A percentile compares a stretch with the other conserved stretches of the same genome.
These are phyloP conservation scores for Germaria angustata DNA, from an alignment of 2,888 invertebrate species.

Conservation along the genomic window DNA sequence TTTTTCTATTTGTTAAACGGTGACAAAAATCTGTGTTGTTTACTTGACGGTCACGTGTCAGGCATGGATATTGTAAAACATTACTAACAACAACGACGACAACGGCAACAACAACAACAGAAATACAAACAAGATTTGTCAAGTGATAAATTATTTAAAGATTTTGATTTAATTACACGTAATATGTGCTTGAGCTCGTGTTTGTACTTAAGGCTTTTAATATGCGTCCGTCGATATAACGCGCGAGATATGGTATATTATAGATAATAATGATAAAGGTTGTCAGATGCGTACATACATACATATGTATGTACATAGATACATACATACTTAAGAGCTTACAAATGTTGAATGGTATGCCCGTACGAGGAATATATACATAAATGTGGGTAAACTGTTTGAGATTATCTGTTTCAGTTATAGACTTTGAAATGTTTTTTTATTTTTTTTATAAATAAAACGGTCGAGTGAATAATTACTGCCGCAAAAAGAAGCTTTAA, in stretches of 20 bases:
- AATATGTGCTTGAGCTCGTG: slow-evolving; percentile 35
- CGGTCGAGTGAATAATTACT: too few species aligned
- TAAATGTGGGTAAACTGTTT: too few species aligned
- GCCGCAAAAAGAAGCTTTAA: too few species aligned
- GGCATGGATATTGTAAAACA: slow-evolving; percentile 46
- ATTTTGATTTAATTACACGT: slow-evolving; percentile 61
- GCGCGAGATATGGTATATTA: neutral
- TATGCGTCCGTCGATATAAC: neutral
- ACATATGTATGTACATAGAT: too few species aligned
- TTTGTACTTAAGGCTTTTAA: slow-evolving; percentile 23
- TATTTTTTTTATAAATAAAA: too few species aligned
- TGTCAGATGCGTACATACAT: neutral
- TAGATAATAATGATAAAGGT: slow-evolving; percentile 24
- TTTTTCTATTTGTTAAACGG: slow-evolving; percentile 48
- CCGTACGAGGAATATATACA: too few species aligned
- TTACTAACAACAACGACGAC: slow-evolving; percentile 27
- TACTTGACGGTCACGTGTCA: slow-evolving; percentile 65
- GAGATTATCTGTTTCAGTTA: too few species aligned
- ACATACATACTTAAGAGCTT: neutral
- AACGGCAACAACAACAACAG: neutral
- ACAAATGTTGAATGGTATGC: neutral
- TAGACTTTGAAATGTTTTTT: too few species aligned
- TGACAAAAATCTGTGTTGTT: slow-evolving; percentile 63
- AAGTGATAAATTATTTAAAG: slow-evolving; percentile 62
- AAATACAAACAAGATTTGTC: slow-evolving; percentile 36